Evolutionary conservation across 2,888 invertebrate species (phyloP), one percentile per base, ranked within the genome.

Genomic region (Plebejus argus): DNA sequence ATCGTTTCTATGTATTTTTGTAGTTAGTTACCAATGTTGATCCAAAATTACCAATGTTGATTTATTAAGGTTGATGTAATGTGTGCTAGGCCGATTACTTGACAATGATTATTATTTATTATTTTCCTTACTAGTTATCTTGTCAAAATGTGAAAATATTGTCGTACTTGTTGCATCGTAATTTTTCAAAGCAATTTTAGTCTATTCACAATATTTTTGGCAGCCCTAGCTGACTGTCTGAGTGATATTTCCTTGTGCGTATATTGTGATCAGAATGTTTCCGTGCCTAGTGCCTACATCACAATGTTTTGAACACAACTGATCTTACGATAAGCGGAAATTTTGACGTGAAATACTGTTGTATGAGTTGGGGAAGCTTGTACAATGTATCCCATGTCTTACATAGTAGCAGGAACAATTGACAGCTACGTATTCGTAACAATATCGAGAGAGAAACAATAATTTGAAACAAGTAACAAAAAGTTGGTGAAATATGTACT

Each of bases 201-300:
- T 28, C 28, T 28, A 28, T n/a, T n/a, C n/a, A n/a, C n/a, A n/a
- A n/a, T 49, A 49, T 53, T 53, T 53, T 15, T 53, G 53, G 5
- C 53, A 53, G 18, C 53, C 53, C 53, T 53, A 53, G 53, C 53
- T 3, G 49, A 15, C 70, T n/a, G 76, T 28, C 70, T 70, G 70
- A 76, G 76, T 76, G 76, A 76, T 53, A 70, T 76, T 70, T 76
- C 70, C 53, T 49, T 5, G 39, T 49, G 49, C 15, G 49, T 28
- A 3, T 35, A 70, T 35, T 70, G 70, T 70, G 70, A 70, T 35
- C 70, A n/a, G 5, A 33, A 70, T 70, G n/a, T 35, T 35, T 35
- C 70, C 70, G 70, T n/a, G 35, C 70, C 35, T 35, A 35, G 70
- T n/a, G 35, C 70, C 35, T 35, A 35, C 61, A 23, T 12, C 23